phyloP scores from a whole-genome alignment of 2,113 vertebrate species.

The Pelmatolapia mariae region DNA sequence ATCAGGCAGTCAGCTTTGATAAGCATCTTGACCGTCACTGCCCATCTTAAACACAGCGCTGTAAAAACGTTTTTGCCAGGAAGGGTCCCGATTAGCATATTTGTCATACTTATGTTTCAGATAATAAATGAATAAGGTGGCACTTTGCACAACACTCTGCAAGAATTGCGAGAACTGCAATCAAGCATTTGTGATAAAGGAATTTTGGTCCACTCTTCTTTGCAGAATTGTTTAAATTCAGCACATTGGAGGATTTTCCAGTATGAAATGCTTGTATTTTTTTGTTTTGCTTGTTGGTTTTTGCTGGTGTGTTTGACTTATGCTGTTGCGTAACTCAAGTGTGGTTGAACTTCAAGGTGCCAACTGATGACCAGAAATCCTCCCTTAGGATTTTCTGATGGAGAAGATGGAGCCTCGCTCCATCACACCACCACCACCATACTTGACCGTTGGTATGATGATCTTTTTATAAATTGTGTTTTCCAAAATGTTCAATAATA shows the following conservation, averaged over 20 bases:
- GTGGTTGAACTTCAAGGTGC: not conserved
- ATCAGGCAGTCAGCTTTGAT: not conserved
- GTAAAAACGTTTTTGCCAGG: not conserved
- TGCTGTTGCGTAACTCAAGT: not conserved
- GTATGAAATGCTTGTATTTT: not conserved
- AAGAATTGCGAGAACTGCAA: fast-evolving
- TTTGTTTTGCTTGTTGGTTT: not conserved
- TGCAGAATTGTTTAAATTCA: not conserved
- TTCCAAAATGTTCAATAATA: not conserved
- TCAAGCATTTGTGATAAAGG: not conserved
- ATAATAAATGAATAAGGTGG: not conserved
- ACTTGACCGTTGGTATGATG: not conserved
- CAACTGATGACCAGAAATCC: not conserved
- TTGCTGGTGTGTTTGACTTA: not conserved
- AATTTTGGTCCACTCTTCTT: not conserved
- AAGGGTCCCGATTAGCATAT: not conserved
- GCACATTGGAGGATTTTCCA: not conserved
- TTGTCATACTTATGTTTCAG: not conserved
- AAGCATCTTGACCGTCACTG: not conserved
- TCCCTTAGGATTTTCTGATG: not conserved
- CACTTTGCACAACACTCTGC: not conserved
- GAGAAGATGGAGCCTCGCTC: fast-evolving
- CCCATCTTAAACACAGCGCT: not conserved
- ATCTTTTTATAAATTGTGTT: not conserved
- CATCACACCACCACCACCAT: not conserved